These are phyloP conservation scores for Pteronura brasiliensis DNA, from an alignment of 2,113 vertebrate species.

Conservation along the genomic window DNA sequence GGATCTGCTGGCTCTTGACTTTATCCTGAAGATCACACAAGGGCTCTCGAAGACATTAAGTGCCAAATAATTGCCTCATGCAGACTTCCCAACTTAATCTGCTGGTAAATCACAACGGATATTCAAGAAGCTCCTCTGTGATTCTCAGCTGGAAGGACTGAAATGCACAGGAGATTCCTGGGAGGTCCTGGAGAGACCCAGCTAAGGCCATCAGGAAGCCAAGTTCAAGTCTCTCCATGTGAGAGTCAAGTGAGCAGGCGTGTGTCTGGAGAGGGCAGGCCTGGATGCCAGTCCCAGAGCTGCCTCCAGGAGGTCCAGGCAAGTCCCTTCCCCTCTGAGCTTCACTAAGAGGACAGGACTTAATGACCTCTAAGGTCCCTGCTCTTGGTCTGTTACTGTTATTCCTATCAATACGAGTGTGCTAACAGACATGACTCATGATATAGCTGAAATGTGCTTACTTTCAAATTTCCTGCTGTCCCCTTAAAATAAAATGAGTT, in stretches of 20 bases:
- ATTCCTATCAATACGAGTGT: background rate
- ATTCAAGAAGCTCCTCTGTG: background rate
- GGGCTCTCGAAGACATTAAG: background rate
- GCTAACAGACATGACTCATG: background rate
- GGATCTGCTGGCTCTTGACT: background rate
- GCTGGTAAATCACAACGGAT: background rate
- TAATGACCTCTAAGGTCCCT: background rate
- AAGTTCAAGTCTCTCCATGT: background rate
- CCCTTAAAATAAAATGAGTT: slow-evolving; percentile 24
- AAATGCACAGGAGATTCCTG: background rate
- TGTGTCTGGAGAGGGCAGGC: background rate
- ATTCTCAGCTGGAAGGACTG: background rate
- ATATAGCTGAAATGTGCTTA: slow-evolving; percentile 7
- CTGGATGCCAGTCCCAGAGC: background rate
- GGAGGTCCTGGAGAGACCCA: background rate
- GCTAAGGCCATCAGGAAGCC: background rate
- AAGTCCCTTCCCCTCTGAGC: background rate
- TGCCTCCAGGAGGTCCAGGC: background rate
- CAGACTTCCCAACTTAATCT: background rate
- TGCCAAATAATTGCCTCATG: background rate
- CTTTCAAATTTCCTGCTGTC: background rate
- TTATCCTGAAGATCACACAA: background rate
- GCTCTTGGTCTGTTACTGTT: background rate
- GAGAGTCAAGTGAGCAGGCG: background rate
- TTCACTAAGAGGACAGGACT: background rate